Percentiles rank a stretch among this genome's conserved stretches.
phyloP scores from a whole-genome alignment of 2,888 invertebrate species.

The Catocala fraxini region DNA sequence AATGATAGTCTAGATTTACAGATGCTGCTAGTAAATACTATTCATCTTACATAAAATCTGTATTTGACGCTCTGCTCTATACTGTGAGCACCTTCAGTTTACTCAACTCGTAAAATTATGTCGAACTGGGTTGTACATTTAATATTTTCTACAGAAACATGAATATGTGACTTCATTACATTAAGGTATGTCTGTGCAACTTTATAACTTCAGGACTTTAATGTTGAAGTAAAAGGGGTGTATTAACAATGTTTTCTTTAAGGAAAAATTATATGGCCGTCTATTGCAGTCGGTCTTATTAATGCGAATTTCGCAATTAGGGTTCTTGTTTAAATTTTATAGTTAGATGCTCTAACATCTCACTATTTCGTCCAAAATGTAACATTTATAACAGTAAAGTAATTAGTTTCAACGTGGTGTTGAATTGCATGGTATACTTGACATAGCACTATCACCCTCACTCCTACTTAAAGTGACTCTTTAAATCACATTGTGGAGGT shows the following conservation, averaged over 20 bases:
- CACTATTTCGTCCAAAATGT: neutral
- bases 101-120: neutral
- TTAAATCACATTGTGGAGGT: conserved; percentile 26
- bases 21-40: neutral
- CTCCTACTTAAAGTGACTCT: conserved; percentile 10
- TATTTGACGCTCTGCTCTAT: neutral
- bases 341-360: too few species aligned
- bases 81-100: neutral
- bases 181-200: neutral
- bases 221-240: neutral
- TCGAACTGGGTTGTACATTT: neutral
- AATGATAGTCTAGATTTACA: neutral
- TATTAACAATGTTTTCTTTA: neutral
- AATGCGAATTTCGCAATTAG: conserved; percentile 7
- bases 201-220: neutral
- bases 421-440: conserved; percentile 24
- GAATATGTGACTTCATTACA: neutral
- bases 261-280: conserved; percentile 2
- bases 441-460: conserved; percentile 17
- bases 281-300: conserved; percentile 18
- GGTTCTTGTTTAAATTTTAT: conserved; percentile 16
- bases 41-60: neutral
- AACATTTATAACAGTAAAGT: conserved; percentile 22
- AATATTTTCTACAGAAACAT: neutral
- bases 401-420: conserved; percentile 27